phyloP scores from a whole-genome alignment of 1,140 invertebrate genomes.

The Polypedilum pembai region DNA sequence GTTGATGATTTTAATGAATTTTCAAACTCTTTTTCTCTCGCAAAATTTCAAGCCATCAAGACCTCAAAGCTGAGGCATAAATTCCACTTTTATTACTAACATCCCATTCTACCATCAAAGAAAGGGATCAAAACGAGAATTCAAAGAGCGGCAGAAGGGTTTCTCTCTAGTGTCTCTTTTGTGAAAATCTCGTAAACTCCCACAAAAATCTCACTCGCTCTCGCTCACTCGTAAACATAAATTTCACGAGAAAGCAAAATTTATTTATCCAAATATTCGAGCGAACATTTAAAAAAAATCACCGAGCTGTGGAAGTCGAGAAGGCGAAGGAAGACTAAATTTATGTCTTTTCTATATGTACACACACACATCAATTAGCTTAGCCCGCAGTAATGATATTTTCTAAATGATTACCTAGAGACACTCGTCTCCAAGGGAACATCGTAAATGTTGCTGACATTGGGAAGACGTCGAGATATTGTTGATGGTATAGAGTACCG shows the following conservation, averaged over 20 bases:
- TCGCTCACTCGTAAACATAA: not conserved
- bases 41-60: not conserved
- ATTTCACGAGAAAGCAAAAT: not conserved
- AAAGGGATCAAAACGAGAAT: not conserved
- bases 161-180: not conserved
- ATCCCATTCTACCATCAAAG: not conserved
- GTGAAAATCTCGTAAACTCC: not conserved
- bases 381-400: not conserved
- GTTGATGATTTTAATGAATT: too few species aligned
- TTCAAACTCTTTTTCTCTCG: not conserved
- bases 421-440: constrained; percentile 24
- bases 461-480: constrained; percentile 21
- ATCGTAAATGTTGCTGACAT: constrained; percentile 26
- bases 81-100: not conserved
- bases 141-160: not conserved
- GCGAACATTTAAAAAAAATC: not conserved
- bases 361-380: not conserved
- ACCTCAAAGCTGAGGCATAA: not conserved
- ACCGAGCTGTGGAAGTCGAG: not conserved
- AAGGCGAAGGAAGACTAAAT: not conserved
- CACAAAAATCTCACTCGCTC: not conserved
- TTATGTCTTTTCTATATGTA: not conserved
- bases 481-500: not conserved
- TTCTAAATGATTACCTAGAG: constrained; percentile 23
- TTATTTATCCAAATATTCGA: too few species aligned